Percentiles rank a stretch among this genome's conserved stretches.
Conservation (phyloP, 2,888 invertebrate genomes). For the Megastigmus dorsalis region DNA sequence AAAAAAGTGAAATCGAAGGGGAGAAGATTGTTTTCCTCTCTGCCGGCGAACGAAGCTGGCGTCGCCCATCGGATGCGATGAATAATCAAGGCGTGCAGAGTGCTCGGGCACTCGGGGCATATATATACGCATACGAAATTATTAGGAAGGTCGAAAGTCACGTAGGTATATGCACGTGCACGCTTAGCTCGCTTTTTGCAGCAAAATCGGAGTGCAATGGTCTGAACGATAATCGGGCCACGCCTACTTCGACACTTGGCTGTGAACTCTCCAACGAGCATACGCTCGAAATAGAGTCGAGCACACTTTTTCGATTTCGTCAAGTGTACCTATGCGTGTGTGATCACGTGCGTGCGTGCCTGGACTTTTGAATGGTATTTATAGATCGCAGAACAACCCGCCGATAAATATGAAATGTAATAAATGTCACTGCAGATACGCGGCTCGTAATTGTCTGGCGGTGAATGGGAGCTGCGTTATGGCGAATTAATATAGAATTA, state of each 20-base stretch:
- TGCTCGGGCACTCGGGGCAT: not conserved
- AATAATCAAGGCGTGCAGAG: slow-evolving; percentile 5
- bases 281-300: not conserved
- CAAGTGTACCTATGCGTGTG: no score
- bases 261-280: not conserved
- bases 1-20: not conserved
- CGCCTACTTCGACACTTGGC: slow-evolving; percentile 19
- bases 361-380: slow-evolving; percentile 20
- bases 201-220: no score
- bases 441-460: slow-evolving; percentile 5
- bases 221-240: slow-evolving; percentile 20
- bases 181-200: no score
- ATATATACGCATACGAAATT: no score
- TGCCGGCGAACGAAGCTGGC: no score
- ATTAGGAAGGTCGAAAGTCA: slow-evolving; percentile 8
- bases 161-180: slow-evolving; percentile 2
- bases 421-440: slow-evolving; percentile 5
- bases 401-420: slow-evolving; percentile 17
- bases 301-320: not conserved
- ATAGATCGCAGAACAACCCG: slow-evolving; percentile 11
- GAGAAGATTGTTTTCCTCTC: not conserved
- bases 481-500: slow-evolving; percentile 14
- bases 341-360: not conserved
- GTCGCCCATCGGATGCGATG: not conserved
- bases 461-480: slow-evolving; percentile 8